These are phyloP conservation scores for Mycogona germanica DNA, from an alignment of 2,888 invertebrate species.

Conservation along the genomic window DNA sequence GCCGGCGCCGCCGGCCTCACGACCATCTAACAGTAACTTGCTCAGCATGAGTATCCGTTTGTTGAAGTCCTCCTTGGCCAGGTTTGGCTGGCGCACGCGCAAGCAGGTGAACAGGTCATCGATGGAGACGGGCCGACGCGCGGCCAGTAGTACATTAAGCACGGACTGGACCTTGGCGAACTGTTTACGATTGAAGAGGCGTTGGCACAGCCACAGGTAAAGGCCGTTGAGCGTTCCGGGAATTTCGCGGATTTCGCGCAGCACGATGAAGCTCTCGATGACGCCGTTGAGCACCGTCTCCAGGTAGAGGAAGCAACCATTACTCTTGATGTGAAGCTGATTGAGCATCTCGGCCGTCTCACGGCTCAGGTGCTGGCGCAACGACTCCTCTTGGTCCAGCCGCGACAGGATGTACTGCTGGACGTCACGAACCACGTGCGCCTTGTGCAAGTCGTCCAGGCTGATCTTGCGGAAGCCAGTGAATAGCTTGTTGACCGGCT, in stretches of 20 bases:
- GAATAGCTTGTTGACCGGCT: constrained; percentile 57
- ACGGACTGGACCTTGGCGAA: constrained; percentile 57
- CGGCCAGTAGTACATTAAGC: constrained; percentile 74
- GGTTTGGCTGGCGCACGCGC: constrained; percentile 60
- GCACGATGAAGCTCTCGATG: constrained; percentile 80
- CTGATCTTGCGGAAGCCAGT: constrained; percentile 77
- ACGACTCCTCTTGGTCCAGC: constrained; percentile 74
- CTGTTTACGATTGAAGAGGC: constrained; percentile 76
- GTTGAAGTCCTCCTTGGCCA: constrained; percentile 67
- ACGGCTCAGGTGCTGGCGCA: constrained; percentile 74
- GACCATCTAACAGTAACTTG: constrained; percentile 43
- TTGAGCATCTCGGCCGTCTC: constrained; percentile 91
- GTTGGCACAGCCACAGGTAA: constrained; percentile 87
- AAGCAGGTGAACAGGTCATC: constrained; percentile 69
- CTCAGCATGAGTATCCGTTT: constrained; percentile 60
- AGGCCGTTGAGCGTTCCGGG: constrained; percentile 91
- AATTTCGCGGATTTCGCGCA: constrained; percentile 82
- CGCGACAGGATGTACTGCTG: constrained; percentile 88
- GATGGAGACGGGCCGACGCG: constrained; percentile 70
- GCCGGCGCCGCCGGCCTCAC: no score
- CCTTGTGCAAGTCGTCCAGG: constrained; percentile 75
- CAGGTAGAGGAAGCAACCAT: constrained; percentile 77
- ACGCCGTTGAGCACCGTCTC: constrained; percentile 86
- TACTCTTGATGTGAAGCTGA: constrained; percentile 89
- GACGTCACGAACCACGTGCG: constrained; percentile 75